A percentile compares a stretch with the other conserved stretches of the same genome.
Evolutionary conservation across 2,888 invertebrate species (phyloP).

Genomic region (Caenorhabditis sinica): DNA sequence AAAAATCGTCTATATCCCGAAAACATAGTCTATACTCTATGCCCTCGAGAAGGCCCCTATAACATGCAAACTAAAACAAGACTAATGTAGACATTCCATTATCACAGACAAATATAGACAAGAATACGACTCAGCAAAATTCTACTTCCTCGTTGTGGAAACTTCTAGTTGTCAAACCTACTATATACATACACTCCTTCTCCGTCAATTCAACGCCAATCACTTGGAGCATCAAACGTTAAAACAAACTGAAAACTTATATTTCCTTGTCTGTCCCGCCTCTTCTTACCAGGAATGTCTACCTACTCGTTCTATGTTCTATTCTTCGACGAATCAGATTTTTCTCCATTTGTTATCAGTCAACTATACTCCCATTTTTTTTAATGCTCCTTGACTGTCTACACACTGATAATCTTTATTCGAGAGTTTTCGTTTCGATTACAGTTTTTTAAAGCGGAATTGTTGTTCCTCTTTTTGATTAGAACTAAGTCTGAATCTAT

Average conservation of each 20-base stretch:
- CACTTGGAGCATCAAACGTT: neutral
- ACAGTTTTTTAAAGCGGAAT: neutral
- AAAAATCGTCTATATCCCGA: no score
- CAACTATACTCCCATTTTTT: neutral
- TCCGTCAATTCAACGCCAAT: neutral
- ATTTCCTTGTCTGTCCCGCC: neutral
- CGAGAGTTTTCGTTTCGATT: neutral
- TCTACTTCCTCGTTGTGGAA: neutral
- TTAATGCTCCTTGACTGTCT: constrained; percentile 29
- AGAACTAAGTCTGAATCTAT: no score
- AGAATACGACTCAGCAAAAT: neutral
- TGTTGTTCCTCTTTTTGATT: neutral
- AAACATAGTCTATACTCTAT: no score
- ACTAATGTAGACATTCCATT: no score
- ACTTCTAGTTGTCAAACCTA: neutral
- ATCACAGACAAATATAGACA: no score
- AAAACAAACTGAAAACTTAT: neutral
- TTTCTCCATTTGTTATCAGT: neutral
- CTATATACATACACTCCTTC: neutral
- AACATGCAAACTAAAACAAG: no score
- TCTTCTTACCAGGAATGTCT: no score
- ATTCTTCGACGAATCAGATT: neutral
- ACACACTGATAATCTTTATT: constrained; percentile 9
- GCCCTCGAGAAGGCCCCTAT: no score
- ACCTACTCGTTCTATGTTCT: constrained; percentile 12